phyloP scores from a whole-genome alignment of 2,113 vertebrate species.

The Raja brachyura region DNA sequence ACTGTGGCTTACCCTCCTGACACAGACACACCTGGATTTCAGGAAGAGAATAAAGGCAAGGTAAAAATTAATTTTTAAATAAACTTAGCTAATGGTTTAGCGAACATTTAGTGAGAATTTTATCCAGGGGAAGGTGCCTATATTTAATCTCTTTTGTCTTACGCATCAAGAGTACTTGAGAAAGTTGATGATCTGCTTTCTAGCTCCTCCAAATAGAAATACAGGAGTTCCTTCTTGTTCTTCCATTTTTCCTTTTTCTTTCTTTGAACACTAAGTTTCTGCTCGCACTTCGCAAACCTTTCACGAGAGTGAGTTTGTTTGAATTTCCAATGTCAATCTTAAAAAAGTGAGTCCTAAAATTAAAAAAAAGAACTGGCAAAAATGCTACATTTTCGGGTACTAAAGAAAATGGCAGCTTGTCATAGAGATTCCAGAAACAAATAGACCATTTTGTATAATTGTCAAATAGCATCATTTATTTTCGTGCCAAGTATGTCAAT shows the following conservation, averaged over 20 bases:
- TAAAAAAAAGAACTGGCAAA: neutral
- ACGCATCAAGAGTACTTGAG: neutral
- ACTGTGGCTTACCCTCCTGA: slow-evolving; percentile 92
- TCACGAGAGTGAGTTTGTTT: neutral
- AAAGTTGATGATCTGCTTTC: neutral
- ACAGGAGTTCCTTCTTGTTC: neutral
- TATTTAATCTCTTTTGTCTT: neutral
- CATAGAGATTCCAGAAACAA: neutral
- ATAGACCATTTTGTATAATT: neutral
- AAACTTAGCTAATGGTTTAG: no score
- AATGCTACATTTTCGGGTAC: neutral
- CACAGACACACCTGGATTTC: slow-evolving; percentile 87
- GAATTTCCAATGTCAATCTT: neutral
- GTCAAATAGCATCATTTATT: neutral
- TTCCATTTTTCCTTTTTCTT: neutral
- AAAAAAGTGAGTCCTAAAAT: neutral
- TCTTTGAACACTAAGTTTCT: neutral
- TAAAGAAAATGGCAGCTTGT: neutral
- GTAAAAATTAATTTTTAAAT: slow-evolving; percentile 51
- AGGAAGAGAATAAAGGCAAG: slow-evolving; percentile 86
- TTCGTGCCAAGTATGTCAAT: neutral
- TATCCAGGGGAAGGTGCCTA: neutral
- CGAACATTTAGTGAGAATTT: no score
- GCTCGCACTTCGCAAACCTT: neutral
- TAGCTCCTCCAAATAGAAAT: neutral